Conservation (phyloP, 1,140 invertebrate species). For the Drosophila burlai region DNA sequence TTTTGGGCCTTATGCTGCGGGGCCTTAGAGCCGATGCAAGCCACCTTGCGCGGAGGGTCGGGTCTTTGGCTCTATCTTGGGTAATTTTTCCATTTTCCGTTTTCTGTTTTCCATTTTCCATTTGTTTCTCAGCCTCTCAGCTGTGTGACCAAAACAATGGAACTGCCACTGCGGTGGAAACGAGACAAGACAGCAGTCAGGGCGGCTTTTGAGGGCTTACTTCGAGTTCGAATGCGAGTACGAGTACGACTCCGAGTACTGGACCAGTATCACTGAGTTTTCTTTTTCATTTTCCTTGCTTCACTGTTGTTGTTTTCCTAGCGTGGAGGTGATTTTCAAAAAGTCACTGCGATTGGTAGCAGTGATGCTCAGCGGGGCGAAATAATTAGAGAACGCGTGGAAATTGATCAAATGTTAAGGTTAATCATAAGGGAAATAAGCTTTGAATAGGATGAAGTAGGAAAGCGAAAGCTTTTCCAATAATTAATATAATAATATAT, state of each 20-base stretch:
- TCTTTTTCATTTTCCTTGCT: conserved; percentile 38
- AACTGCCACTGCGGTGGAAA: conserved; percentile 26
- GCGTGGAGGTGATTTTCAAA: conserved; percentile 42
- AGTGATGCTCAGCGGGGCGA: conserved; percentile 58
- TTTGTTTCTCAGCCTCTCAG: conserved; percentile 71
- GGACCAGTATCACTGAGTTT: conserved; percentile 53
- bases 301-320: conserved; percentile 11
- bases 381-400: conserved; percentile 2
- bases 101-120: conserved; percentile 31
- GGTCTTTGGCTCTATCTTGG: conserved; percentile 68
- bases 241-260: conserved; percentile 21
- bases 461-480: conserved; percentile 10
- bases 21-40: conserved; percentile 20
- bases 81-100: conserved; percentile 71
- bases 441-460: neutral
- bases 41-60: conserved; percentile 70
- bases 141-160: conserved; percentile 81
- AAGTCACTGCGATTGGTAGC: conserved; percentile 34
- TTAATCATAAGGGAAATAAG: conserved; percentile 10
- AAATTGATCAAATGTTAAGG: conserved; percentile 3
- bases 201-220: conserved; percentile 59
- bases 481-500: neutral
- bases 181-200: conserved; percentile 40
- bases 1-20: conserved; percentile 54
- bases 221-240: conserved; percentile 7